Conservation (phyloP, 1,140 invertebrate species). For the Limonius californicus region DNA sequence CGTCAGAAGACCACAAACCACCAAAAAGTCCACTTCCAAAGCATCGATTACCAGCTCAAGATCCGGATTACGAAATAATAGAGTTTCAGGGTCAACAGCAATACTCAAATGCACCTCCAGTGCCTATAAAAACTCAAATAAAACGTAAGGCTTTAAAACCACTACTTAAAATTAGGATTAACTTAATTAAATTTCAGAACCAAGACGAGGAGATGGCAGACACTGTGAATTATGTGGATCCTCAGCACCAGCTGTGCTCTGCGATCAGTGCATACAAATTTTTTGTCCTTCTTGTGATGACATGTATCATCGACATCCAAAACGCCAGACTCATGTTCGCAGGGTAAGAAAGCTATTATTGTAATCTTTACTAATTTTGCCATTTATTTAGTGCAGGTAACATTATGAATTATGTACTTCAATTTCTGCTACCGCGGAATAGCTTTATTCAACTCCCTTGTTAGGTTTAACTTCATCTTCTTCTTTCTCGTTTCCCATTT, state of each 20-base stretch:
- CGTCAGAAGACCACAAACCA: slow-evolving; percentile 39
- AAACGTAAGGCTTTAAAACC: too few relatives aligned
- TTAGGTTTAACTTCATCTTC: too few relatives aligned
- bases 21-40: slow-evolving; percentile 26
- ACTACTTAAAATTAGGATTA: too few relatives aligned
- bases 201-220: slow-evolving; percentile 41
- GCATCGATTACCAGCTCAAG: slow-evolving; percentile 46
- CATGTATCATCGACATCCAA: slow-evolving; percentile 91
- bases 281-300: slow-evolving; percentile 88
- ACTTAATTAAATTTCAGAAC: too few relatives aligned
- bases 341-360: too few relatives aligned
- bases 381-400: too few relatives aligned
- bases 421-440: too few relatives aligned
- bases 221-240: slow-evolving; percentile 83
- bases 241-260: slow-evolving; percentile 67
- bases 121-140: slow-evolving; percentile 40
- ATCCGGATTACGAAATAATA: slow-evolving; percentile 81
- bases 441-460: too few relatives aligned
- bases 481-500: too few relatives aligned
- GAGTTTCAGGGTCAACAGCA: slow-evolving; percentile 72
- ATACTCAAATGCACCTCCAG: slow-evolving; percentile 56
- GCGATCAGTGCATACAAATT: slow-evolving; percentile 74
- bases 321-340: slow-evolving; percentile 72
- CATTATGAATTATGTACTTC: too few relatives aligned
- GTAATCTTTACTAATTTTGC: too few relatives aligned